These are phyloP conservation scores for Melinopterus prodromus DNA, from an alignment of 2,888 invertebrate species.

Conservation along the genomic window DNA sequence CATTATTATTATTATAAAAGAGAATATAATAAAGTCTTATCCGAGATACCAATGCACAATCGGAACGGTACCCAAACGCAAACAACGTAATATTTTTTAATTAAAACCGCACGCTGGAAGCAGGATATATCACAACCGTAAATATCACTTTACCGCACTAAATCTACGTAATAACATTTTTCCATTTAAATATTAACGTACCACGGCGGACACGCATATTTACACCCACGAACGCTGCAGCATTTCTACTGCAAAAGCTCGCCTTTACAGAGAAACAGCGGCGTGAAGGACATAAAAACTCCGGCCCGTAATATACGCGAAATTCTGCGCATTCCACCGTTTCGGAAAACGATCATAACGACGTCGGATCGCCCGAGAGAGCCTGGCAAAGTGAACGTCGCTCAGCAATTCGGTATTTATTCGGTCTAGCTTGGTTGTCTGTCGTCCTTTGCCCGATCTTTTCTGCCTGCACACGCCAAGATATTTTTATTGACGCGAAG, in stretches of 20 bases:
- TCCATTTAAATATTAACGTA: not conserved
- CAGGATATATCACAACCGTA: not conserved
- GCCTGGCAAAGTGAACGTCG: not conserved
- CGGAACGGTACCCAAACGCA: not conserved
- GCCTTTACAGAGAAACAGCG: not conserved
- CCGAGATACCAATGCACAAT: not conserved
- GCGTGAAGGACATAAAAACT: not conserved
- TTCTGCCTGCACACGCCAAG: not conserved
- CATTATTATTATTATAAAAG: no score
- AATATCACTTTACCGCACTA: not conserved
- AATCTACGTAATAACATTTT: conserved; percentile 4
- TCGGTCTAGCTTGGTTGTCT: not conserved
- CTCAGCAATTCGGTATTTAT: not conserved
- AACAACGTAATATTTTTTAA: not conserved
- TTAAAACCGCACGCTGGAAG: not conserved
- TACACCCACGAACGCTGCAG: not conserved
- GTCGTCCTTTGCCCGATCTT: not conserved
- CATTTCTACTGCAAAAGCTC: not conserved
- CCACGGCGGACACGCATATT: not conserved
- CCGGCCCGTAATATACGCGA: not conserved
- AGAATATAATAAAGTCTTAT: no score
- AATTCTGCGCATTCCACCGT: not conserved
- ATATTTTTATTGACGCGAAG: not conserved
- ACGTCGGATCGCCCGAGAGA: not conserved
- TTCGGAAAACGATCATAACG: not conserved